Percentiles rank a stretch among this genome's conserved stretches.
phyloP scores from a whole-genome alignment of 1,140 invertebrate genomes.

The Zaprionus ghesquierei region DNA sequence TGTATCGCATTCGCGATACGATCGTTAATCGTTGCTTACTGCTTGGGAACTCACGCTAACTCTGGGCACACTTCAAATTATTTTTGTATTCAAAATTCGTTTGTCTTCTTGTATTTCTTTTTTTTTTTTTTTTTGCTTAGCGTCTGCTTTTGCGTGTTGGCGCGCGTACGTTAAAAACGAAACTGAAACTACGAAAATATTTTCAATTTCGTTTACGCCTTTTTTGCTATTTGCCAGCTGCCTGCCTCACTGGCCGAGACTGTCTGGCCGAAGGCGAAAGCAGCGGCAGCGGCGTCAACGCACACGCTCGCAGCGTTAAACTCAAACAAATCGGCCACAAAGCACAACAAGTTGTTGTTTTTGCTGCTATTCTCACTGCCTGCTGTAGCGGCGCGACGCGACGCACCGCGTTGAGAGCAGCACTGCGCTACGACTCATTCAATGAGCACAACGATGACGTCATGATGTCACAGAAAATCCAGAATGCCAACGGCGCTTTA shows the following conservation, averaged over 20 bases:
- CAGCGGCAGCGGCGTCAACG: constrained; percentile 8
- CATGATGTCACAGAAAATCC: constrained; percentile 25
- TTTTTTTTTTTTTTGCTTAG: constrained; percentile 18
- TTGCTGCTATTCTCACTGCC: background rate
- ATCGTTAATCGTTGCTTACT: constrained; percentile 2
- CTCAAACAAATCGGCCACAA: constrained; percentile 23
- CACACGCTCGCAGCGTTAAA: constrained; percentile 3
- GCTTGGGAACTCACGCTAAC: constrained; percentile 22
- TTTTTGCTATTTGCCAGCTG: constrained; percentile 38
- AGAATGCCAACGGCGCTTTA: background rate
- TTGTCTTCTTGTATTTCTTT: constrained; percentile 17
- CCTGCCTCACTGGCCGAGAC: background rate
- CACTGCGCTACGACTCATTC: background rate
- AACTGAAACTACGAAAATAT: constrained; percentile 66
- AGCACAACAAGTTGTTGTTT: constrained; percentile 39
- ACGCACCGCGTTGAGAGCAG: background rate
- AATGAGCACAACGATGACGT: constrained; percentile 32
- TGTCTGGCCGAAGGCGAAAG: constrained; percentile 14
- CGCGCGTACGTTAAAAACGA: constrained; percentile 73
- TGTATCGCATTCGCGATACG: background rate
- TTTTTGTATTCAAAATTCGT: constrained; percentile 29
- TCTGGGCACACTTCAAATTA: constrained; percentile 24
- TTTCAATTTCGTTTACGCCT: constrained; percentile 56
- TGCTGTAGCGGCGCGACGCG: background rate
- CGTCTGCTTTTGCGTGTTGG: constrained; percentile 51